A percentile compares a stretch with the other conserved stretches of the same genome.
These are phyloP conservation scores for Lithophane leautieri DNA, from an alignment of 2,888 invertebrate genomes.

Conservation along the genomic window DNA sequence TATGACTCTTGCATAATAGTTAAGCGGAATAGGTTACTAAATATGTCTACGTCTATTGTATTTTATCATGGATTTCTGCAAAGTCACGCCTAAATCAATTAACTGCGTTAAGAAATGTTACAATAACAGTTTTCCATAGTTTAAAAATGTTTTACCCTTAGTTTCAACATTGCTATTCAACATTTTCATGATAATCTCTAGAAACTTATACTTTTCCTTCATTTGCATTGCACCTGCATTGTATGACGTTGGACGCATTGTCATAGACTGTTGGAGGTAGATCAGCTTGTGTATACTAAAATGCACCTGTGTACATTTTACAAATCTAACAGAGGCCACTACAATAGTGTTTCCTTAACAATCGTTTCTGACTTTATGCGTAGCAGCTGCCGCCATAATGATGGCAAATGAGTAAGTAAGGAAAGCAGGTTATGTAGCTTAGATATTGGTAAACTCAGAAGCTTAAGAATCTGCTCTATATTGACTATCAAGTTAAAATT, in stretches of 20 bases:
- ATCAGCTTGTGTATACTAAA: slow-evolving; percentile 22
- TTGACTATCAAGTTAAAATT: too few species aligned
- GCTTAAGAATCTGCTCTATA: neutral
- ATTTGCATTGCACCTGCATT: slow-evolving; percentile 40
- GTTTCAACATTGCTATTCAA: neutral
- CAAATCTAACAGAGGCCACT: neutral
- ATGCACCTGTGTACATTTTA: slow-evolving; percentile 42
- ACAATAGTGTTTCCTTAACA: slow-evolving; percentile 15
- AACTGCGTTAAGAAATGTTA: too few species aligned
- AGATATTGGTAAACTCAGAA: neutral
- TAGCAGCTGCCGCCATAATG: neutral
- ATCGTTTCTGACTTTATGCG: slow-evolving; percentile 22
- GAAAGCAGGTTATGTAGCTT: neutral
- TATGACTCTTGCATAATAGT: too few species aligned
- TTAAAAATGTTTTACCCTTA: neutral
- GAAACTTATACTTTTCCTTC: slow-evolving; percentile 5
- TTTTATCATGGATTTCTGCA: too few species aligned
- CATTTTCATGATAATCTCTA: slow-evolving; percentile 20
- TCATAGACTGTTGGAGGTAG: slow-evolving; percentile 19
- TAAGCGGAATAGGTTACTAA: too few species aligned
- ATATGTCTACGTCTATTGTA: too few species aligned
- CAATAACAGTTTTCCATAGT: neutral
- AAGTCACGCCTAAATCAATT: too few species aligned
- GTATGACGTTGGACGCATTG: slow-evolving; percentile 12
- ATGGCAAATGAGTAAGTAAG: neutral